Base-by-base conservation (phyloP, 2,888 invertebrate genomes). In the Luffia ferchaultella region DNA sequence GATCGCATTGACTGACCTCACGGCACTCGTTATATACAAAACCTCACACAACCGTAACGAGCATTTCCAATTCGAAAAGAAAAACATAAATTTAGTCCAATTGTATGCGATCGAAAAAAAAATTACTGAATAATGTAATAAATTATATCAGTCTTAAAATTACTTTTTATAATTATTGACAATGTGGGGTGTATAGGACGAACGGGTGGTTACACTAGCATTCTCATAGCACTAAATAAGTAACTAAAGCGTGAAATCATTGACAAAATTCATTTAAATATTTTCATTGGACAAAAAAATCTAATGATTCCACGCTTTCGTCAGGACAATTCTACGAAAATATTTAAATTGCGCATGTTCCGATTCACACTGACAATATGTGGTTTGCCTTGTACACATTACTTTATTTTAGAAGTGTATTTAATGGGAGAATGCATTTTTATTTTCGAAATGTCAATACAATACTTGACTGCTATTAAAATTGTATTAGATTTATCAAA, bases 361-460 rank as follows among this genome's bases (percentile, higher is more conserved):
- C 82, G 82, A 83, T 83, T 82, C 82, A 83, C 82, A 83, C 82
- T 62, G 79, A 76, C 80, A 72, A 76, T n/a, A 67, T 65, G 56
- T 54, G 54, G 51, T 51, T 54, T 51, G 50, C 54, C 54, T 47
- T 30, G 30, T 30, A 30, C 12, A 30, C 30, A 30, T 30, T 12
- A 12, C 12, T 16, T 48, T 7, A 48, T 12, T 9, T 48, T 47
- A 16, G 20, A 52, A 49, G 48, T 50, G 48, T 55, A 52, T 52
- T 51, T 50, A 52, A 55, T 61, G 66, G 70, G 76, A 78, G 76
- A 79, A 79, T 77, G 77, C 77, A 64, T 30, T 3, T 30, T n/a
- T n/a, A n/a, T n/a, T n/a, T n/a, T n/a, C n/a, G n/a, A n/a, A n/a
- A n/a, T n/a, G n/a, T n/a, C n/a, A n/a, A n/a, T n/a, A n/a, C n/a